These are phyloP conservation scores for Pyrrhia umbra DNA, from an alignment of 2,888 invertebrate genomes.

Conservation along the genomic window DNA sequence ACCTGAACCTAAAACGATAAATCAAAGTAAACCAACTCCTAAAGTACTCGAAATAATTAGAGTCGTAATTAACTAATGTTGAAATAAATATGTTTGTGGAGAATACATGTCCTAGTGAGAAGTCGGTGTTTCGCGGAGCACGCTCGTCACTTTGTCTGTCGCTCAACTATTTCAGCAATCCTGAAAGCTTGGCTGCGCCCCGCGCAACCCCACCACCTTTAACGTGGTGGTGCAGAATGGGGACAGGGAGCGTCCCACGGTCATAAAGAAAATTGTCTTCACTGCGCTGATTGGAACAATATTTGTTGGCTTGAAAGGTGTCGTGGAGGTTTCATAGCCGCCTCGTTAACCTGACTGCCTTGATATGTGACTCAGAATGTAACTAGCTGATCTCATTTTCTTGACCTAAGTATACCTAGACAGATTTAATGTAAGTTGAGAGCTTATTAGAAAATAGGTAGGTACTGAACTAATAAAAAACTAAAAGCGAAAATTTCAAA, in stretches of 20 bases:
- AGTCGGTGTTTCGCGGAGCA: constrained; percentile 59
- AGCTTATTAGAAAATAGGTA: too few relatives aligned
- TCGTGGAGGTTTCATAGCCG: constrained; percentile 59
- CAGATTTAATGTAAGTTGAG: neutral
- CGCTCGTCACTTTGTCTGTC: constrained; percentile 77
- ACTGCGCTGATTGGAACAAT: constrained; percentile 84
- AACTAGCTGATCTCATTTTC: constrained; percentile 24
- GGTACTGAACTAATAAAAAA: too few relatives aligned
- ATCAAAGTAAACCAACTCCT: neutral
- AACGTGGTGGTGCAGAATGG: constrained; percentile 79
- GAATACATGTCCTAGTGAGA: constrained; percentile 10
- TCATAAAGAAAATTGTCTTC: constrained; percentile 89
- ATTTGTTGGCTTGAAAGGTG: constrained; percentile 78
- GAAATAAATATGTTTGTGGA: constrained; percentile 12
- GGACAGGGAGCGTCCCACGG: constrained; percentile 86
- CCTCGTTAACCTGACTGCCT: constrained; percentile 42
- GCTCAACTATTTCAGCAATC: constrained; percentile 75
- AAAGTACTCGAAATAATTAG: neutral
- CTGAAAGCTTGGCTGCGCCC: constrained; percentile 72
- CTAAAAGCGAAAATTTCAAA: too few relatives aligned
- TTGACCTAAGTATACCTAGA: neutral
- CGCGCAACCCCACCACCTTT: constrained; percentile 81
- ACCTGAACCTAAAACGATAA: neutral
- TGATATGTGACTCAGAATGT: constrained; percentile 19
- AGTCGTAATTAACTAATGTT: neutral